Percentiles rank a stretch among this genome's conserved stretches.
These are phyloP conservation scores for Peucedramus taeniatus DNA, from an alignment of 2,113 vertebrate species.

Conservation along the genomic window DNA sequence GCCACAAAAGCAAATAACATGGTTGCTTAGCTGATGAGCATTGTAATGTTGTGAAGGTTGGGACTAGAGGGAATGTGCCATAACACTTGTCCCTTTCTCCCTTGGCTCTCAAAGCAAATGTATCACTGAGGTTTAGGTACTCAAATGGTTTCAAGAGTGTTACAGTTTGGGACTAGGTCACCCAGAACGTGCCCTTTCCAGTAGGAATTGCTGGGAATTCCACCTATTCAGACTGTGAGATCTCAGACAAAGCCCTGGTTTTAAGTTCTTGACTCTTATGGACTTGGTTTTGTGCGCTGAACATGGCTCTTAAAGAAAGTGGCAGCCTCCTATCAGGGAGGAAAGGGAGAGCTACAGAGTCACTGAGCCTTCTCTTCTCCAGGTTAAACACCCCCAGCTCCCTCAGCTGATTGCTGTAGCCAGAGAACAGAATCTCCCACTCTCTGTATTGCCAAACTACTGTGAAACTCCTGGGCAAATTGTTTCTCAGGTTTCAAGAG, in stretches of 20 bases:
- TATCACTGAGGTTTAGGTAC: not conserved
- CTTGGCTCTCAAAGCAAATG: not conserved
- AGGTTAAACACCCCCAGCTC: not conserved
- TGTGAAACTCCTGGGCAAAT: not conserved
- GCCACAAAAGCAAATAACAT: not conserved
- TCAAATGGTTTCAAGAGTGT: not conserved
- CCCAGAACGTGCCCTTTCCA: not conserved
- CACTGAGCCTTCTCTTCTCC: not conserved
- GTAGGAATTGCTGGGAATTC: not conserved
- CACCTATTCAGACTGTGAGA: not conserved
- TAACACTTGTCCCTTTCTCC: not conserved
- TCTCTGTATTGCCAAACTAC: not conserved
- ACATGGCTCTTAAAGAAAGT: not conserved
- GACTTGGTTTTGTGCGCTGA: not conserved
- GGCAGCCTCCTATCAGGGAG: not conserved
- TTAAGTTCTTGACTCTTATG: not conserved
- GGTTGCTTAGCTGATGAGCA: not conserved
- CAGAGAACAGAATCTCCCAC: not conserved
- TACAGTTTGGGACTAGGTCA: rapidly evolving
- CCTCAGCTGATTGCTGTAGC: not conserved
- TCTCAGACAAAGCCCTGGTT: not conserved
- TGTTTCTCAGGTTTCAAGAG: not conserved
- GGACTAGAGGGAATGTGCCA: not conserved
- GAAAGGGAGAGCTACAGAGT: not conserved
- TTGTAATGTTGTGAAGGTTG: not conserved